Base-by-base conservation (phyloP, 2,888 invertebrate species). In the Hylaea fasciaria region DNA sequence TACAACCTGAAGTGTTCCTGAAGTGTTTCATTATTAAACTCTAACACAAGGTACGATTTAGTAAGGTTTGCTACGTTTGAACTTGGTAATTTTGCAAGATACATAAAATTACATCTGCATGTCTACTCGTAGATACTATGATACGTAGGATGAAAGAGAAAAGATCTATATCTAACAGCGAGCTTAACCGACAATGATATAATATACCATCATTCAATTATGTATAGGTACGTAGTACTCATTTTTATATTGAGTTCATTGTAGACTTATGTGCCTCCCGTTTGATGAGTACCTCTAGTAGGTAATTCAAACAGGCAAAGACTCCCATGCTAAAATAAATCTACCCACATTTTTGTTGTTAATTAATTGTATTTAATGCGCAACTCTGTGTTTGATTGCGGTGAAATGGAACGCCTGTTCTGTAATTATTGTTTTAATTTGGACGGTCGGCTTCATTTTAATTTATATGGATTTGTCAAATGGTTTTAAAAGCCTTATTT, bases 271-370 rank as follows among this genome's bases (percentile, higher is more conserved):
- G 22, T 3, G 32, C 32, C 3, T 32, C 9, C 9, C 32, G 32
- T 32, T 32, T 8, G 9, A 1, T 32, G 9, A 10, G n/a, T 12
- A 12, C n/a, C 40, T n/a, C 14, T 29, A 28, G 44, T n/a, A n/a
- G n/a, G n/a, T 55, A 16, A 58, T 10, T 16, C 32, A 50, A 17
- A 8, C 16, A 13, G 2, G 2, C 37, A 22, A n/a, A 2, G 16
- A 13, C 7, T 40, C 68, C 12, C 11, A 0, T 5, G 2, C 61
- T 53, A 62, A 83, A 83, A 89, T 87, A 89, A 89, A 91, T 88
- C 43, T 56, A 87, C 85, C 87, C 71, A 85, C 86, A 90, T 92
- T 91, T 91, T 91, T 91, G 90, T 82, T 91, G 85, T 90, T 92
- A 91, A 91, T 89, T 89, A 89, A 87, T 88, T 82, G 84, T 77